Evolutionary conservation across 2,888 invertebrate species (phyloP), one percentile per base, ranked within the genome.

Genomic region (Meliscaeva auricollis): DNA sequence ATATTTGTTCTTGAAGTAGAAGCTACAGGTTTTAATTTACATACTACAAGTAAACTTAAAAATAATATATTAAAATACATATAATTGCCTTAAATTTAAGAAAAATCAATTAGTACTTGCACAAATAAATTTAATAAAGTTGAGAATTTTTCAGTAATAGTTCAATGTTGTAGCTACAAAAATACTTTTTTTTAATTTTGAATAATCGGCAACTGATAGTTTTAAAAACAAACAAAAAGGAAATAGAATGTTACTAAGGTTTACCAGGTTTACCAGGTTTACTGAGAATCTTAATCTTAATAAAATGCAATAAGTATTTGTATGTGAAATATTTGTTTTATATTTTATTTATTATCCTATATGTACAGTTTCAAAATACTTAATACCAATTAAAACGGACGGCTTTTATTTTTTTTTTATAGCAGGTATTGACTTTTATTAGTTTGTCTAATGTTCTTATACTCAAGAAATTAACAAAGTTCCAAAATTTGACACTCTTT

Each of bases 361-460:
- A 73, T 79, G 32, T 79, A 73, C 73, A 79, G 17, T 41, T 66
- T 46, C 44, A 35, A 56, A 70, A 46, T 70, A 64, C 64, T 48
- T 70, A 64, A 44, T 70, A 64, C 56, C 54, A 64, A 62, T 64
- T 54, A 48, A 48, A 81, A 76, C 81, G 81, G 81, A 81, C 81
- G 81, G 81, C 70, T 64, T 79, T 70, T 46, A 72, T 48, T 54
- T 75, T 17, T 46, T 64, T 32, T 69, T 75, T 60, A 54, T 46
- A 66, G 32, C 54, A 66, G 50, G 54, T 66, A 70, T 76, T 81
- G 54, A 64, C 6, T 52, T 60, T 1, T 11, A 35, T 68, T n/a
- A 56, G 9, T 41, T 62, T 44, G 1, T 26, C 62, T 1, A 35
- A 35, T 35, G 35, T 32, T 8, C n/a, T n/a, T n/a, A n/a, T n/a